Base-by-base conservation (phyloP, 2,797 vertebrate genomes). In the Tachyglossus aculeatus region DNA sequence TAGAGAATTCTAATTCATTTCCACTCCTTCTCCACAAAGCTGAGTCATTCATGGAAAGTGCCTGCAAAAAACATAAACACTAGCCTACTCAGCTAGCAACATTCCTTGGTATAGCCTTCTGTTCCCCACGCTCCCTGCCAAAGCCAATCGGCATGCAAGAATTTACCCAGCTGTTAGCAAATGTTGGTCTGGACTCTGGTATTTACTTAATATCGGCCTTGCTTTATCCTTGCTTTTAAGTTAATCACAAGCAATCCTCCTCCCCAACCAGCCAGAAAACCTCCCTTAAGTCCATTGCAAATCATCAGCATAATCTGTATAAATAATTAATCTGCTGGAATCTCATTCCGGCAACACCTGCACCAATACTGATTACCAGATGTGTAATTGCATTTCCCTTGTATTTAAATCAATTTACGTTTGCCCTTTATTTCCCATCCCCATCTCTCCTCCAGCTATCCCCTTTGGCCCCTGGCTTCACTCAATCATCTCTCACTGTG, bases 1-100 rank as follows among this genome's bases (percentile, higher is more conserved):
- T 89, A 81, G 81, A 90, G 76, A 86, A 81, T 83, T 89, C 65
- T 77, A 84, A 92, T 86, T 90, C 62, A 65, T 76, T 85, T 60
- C 22, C 34, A 75, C 67, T 83, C 70, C 74, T 84, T 64, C 0
- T 0, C 54, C 47, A 53, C 3, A 21, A 81, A 48, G 69, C 56
- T 12, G 10, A 68, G 39, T 33, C 50, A 65, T 77, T 86, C 45
- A 70, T 54, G 36, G 31, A 32, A 54, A 69, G 27, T 29, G 21
- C 1, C 11, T 67, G 12, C 12, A 32, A 69, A 81, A 82, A 6
- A 58, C 33, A 62, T 29, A 19, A 53, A 24, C 31, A 59, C 5
- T 25, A 74, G 14, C 55, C 8, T 43, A 13, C 2, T 63, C n/a
- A 53, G 8, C 18, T 5, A 57, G 19, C 39, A 19, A n/a, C 27